Evolutionary conservation across 2,888 invertebrate genomes (phyloP), one percentile per base, ranked within the genome.

Genomic region (Ichneumoninae sp.): DNA sequence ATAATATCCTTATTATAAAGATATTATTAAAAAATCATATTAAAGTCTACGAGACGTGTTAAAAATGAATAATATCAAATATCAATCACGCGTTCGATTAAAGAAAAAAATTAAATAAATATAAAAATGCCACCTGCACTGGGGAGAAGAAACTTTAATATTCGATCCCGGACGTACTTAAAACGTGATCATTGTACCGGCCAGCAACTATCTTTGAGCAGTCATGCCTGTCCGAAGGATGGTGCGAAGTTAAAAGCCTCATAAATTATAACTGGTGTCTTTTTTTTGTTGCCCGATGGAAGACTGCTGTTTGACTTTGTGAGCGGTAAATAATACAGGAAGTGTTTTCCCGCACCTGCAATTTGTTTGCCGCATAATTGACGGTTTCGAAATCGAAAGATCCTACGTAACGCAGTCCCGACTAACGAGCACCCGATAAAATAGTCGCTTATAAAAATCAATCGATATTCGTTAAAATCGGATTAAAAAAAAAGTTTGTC

Each of bases 211-310:
- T 66, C 19, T 13, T 40, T 10, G 16, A 22, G 40, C 40, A 66
- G 36, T 40, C n/a, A 44, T 66, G 19, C 65, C 3, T 40, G 19
- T 40, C n/a, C 36, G 65, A 26, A 66, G 66, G 7, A 66, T 76
- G 22, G 22, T 76, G 50, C 66, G 16, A 26, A 40, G 66, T 66
- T 54, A 54, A 76, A 13, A 65, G 75, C 66, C 66, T 22, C 75
- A 52, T 76, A 66, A 76, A 76, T 65, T 65, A 19, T 66, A 36
- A 66, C 36, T 26, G 7, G 26, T n/a, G 26, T 54, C 26, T 13
- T 47, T 19, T 10, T 50, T 66, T 66, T 13, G 50, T 65, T 66
- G 66, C 40, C 33, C 30, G 63, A 7, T 52, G 52, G 22, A 54
- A n/a, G n/a, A 36, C 40, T 40, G 65, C 40, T 66, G 19, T 36